Base-by-base conservation (phyloP, 2,888 invertebrate genomes). In the Tachina fera region DNA sequence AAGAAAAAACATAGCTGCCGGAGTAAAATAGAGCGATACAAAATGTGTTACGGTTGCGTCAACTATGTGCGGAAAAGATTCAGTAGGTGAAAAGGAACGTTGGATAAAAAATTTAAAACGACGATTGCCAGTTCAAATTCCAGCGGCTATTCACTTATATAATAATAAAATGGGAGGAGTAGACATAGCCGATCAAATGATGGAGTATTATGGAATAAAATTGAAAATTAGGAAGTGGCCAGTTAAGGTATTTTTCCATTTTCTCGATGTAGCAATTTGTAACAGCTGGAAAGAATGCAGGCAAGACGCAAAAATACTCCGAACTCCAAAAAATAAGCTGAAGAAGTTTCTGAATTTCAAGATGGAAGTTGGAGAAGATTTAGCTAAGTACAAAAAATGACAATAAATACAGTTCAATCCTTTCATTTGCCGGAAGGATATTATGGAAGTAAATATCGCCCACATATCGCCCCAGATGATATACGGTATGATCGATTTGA, bases 191-290 rank as follows among this genome's bases (percentile, higher is more conserved):
- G 22, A 22, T 22, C 22, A 22, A 22, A 22, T 22, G 22, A 22
- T 22, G 22, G 22, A 22, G 22, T 22, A 22, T 22, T 22, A 22
- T 22, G 1, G 75, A 0, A 84, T 63, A 16, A 51, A 76, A 31
- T 81, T 71, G 49, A 84, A 80, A 60, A 81, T 65, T 13, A 84
- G 45, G 60, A 80, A 84, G 49, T 81, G 81, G 72, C 19, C 85
- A 45, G 77, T 77, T 5, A 82, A 82, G 31, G 75, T 74, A 22
- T 82, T 74, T 49, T 83, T 86, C 51, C 84, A 85, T 79, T 86
- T 83, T 65, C 43, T 79, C n/a, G 82, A 78, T 58, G 16, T 82
- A 47, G 68, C 61, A 8, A 82, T 85, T 22, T 72, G 65, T 47
- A 72, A 79, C 49, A 68, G 60, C 16, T 76, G 81, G 76, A 77